phyloP scores from a whole-genome alignment of 2,797 vertebrate genomes.

The Lithobates sylvaticus region DNA sequence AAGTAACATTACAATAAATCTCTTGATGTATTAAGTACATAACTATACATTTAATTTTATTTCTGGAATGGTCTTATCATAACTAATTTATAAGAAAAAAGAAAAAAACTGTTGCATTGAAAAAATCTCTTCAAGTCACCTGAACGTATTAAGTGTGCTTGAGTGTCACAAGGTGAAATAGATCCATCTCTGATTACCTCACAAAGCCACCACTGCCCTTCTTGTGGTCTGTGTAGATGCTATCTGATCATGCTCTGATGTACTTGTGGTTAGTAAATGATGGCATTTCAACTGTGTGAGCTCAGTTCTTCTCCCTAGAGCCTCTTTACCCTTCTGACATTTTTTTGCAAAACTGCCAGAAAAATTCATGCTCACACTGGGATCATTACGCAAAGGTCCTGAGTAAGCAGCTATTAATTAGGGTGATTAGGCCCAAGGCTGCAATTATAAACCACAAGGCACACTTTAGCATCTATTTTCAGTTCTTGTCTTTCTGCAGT shows the following conservation, averaged over 20 bases:
- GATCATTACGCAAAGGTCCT: constrained; percentile 73
- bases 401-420: constrained; percentile 94
- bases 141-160: not conserved
- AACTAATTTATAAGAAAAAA: not conserved
- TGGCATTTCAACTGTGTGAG: constrained; percentile 78
- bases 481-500: constrained; percentile 77
- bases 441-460: constrained; percentile 92
- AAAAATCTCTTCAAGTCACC: not conserved
- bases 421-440: constrained; percentile 91
- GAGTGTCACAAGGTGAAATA: constrained; percentile 74
- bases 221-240: constrained; percentile 78
- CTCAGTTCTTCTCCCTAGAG: constrained; percentile 79
- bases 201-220: constrained; percentile 53
- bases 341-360: constrained; percentile 71
- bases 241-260: constrained; percentile 85
- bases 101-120: not conserved
- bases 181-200: constrained; percentile 76
- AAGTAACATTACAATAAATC: too few species aligned
- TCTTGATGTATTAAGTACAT: too few species aligned
- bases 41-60: too few species aligned
- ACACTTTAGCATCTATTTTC: constrained; percentile 86
- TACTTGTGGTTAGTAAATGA: constrained; percentile 85
- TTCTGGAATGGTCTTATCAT: too few species aligned
- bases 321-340: constrained; percentile 85
- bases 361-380: constrained; percentile 68